These are phyloP conservation scores for Collichthys lucidus DNA, from an alignment of 2,113 vertebrate genomes.

Conservation along the genomic window DNA sequence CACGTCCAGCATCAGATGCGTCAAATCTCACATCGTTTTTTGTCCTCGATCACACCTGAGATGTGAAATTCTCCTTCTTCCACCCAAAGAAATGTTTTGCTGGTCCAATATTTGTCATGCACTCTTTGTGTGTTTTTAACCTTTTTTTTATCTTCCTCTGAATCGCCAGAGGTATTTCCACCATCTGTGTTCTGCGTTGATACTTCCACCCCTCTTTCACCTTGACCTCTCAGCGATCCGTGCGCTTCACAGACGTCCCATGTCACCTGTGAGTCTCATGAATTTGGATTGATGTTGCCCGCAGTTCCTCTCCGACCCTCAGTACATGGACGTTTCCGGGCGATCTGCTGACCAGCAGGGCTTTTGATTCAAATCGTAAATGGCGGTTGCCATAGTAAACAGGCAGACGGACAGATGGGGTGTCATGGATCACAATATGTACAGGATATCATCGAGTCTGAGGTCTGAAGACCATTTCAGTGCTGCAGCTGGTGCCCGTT, in stretches of 20 bases:
- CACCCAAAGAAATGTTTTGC: not conserved
- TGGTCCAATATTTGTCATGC: not conserved
- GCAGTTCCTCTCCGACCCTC: constrained; percentile 22
- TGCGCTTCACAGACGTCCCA: constrained; percentile 27
- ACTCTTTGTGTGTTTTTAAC: not conserved
- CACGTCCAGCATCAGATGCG: too few relatives aligned
- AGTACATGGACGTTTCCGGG: constrained; percentile 18
- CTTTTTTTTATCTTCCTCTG: too few relatives aligned
- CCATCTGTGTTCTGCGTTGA: not conserved
- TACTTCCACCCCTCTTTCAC: constrained; percentile 8
- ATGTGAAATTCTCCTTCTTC: not conserved
- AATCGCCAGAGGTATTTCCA: not conserved
- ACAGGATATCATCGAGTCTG: constrained; percentile 26
- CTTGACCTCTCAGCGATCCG: constrained; percentile 47
- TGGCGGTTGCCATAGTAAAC: constrained; percentile 46
- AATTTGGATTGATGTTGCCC: constrained; percentile 55
- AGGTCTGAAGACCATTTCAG: not conserved
- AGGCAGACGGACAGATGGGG: constrained; percentile 41
- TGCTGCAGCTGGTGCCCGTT: constrained; percentile 20
- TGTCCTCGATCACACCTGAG: too few relatives aligned
- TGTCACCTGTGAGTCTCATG: constrained; percentile 14
- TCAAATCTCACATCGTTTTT: too few relatives aligned
- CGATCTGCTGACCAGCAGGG: constrained; percentile 31
- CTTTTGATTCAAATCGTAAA: constrained; percentile 60
- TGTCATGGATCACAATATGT: constrained; percentile 30